A percentile compares a stretch with the other conserved stretches of the same genome.
Conservation (phyloP, 1,140 invertebrate species). For the Drosophila malerkotliana region DNA sequence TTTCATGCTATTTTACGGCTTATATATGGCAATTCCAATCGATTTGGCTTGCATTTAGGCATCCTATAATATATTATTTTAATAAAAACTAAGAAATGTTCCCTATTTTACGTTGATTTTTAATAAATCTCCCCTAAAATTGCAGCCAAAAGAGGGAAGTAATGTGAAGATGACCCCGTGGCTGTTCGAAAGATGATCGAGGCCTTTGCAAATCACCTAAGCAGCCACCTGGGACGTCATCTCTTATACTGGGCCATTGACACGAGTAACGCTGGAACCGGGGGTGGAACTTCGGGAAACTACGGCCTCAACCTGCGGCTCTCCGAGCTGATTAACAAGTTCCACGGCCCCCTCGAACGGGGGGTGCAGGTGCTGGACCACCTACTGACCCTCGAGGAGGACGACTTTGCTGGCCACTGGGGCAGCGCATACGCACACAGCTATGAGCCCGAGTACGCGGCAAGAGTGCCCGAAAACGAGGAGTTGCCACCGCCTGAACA, state of each 20-base stretch:
- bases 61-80: too few relatives aligned
- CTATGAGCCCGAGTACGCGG: conserved; percentile 77
- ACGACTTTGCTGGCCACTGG: conserved; percentile 83
- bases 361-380: conserved; percentile 85
- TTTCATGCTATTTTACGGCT: neutral
- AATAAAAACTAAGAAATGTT: neutral
- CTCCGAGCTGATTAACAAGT: conserved; percentile 84
- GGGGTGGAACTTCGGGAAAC: conserved; percentile 33
- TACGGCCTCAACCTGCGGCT: conserved; percentile 85
- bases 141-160: conserved; percentile 20
- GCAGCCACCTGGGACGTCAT: conserved; percentile 84
- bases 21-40: neutral
- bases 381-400: conserved; percentile 84
- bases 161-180: conserved; percentile 32
- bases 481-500: conserved; percentile 59
- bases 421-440: conserved; percentile 79
- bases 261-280: conserved; percentile 32
- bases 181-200: conserved; percentile 76
- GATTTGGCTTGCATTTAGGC: neutral
- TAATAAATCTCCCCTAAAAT: neutral
- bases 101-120: neutral
- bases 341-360: conserved; percentile 80
- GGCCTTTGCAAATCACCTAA: conserved; percentile 78
- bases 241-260: conserved; percentile 84
- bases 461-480: conserved; percentile 67